phyloP scores from a whole-genome alignment of 53 echinoderm and acorn worm species.

The Luidia sarsii region DNA sequence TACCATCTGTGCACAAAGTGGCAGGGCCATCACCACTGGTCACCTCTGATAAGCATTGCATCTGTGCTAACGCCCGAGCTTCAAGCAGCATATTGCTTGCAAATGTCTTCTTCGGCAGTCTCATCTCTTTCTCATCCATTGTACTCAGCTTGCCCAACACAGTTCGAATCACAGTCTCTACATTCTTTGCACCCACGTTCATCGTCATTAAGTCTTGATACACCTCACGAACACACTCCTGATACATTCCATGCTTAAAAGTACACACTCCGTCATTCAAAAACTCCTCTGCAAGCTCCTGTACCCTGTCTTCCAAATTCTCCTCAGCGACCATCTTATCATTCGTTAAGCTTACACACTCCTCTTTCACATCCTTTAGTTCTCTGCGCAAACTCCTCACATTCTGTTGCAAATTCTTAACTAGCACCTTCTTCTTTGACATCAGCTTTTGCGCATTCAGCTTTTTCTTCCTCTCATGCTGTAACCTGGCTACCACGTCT shows the following conservation, averaged over 20 bases:
- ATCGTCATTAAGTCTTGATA: constrained; percentile 57
- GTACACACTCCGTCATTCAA: constrained; percentile 20
- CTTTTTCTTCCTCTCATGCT: neutral
- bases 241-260: constrained; percentile 33
- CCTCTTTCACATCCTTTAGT: neutral
- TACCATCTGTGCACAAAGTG: constrained; percentile 55
- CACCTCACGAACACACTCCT: constrained; percentile 33
- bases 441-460: neutral
- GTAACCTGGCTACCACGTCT: neutral
- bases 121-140: constrained; percentile 8
- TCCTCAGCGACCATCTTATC: neutral
- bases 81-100: constrained; percentile 56
- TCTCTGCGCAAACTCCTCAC: neutral
- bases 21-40: constrained; percentile 3
- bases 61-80: constrained; percentile 55
- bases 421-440: neutral
- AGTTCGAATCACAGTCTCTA: constrained; percentile 44
- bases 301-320: constrained; percentile 7
- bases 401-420: neutral
- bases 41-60: constrained; percentile 44
- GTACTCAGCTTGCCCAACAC: constrained; percentile 32
- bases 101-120: constrained; percentile 47
- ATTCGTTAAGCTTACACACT: neutral
- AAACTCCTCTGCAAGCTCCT: constrained; percentile 30
- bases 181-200: constrained; percentile 52